Evolutionary conservation across 2,888 invertebrate genomes (phyloP), one percentile per base, ranked within the genome.

Genomic region (Oligia fasciuncula): DNA sequence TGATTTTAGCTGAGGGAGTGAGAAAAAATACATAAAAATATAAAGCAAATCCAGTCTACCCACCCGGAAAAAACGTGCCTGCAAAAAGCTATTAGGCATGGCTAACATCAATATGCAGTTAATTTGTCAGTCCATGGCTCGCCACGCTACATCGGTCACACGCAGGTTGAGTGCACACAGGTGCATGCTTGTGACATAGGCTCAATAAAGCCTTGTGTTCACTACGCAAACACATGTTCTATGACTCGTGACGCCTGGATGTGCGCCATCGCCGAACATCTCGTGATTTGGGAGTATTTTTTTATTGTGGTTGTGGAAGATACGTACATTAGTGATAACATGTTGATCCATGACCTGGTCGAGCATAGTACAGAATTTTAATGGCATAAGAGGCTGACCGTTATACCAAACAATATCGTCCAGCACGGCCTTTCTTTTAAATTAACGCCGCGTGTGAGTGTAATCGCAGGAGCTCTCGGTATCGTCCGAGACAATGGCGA

Each of bases 31-130:
- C 3, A 19, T 49, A 4, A 23, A 51, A 35, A 70, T 14, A 2
- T 1, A 40, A 23, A 35, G 23, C 23, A 5, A 40, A 40, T 9
- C 14, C 35, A 14, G 14, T 70, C 35, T 23, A 29, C 1, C 13
- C 19, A 23, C 14, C 23, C 9, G 23, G 8, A 8, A 13, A 17
- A 40, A 63, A 6, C 0, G 19, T 17, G 65, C 23, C 11, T 23
- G 9, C 29, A 51, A 63, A 63, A 76, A 51, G 40, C 49, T 40
- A 43, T 49, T 40, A 11, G 29, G 54, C 51, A 23, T 43, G 17
- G 9, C n/a, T 51, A 35, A 23, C 78, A 68, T 78, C 68, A 63
- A 43, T 68, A 17, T 19, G 23, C 14, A 65, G 63, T 69, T 70
- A 9, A 63, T 81, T 68, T 54, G 46, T 49, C 62, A 40, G 51